These are phyloP conservation scores for Wasmannia auropunctata DNA, from an alignment of 1,140 invertebrate genomes.

Conservation along the genomic window DNA sequence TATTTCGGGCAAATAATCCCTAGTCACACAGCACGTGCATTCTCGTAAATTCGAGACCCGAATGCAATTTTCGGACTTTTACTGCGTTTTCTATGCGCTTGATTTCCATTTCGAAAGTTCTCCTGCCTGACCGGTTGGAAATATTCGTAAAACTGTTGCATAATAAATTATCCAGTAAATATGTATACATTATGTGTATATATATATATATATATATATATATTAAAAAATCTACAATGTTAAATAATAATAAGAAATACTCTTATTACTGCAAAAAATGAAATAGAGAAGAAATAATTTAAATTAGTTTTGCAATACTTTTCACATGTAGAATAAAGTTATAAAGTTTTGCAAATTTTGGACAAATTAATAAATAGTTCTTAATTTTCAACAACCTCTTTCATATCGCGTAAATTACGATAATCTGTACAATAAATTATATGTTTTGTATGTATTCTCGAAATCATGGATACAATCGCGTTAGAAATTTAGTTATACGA, in stretches of 20 bases:
- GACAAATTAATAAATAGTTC: not conserved
- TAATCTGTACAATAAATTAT: not conserved
- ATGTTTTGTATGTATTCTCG: not conserved
- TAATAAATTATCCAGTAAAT: conserved; percentile 25
- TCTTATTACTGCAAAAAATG: not conserved
- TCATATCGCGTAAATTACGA: not conserved
- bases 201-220: not conserved
- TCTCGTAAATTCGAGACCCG: conserved; percentile 52
- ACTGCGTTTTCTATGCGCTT: conserved; percentile 29
- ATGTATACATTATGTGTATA: not conserved
- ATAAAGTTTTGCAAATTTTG: not conserved
- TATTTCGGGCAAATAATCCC: conserved; percentile 56
- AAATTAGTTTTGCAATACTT: not conserved
- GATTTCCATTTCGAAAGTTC: conserved; percentile 59
- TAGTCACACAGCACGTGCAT: conserved; percentile 38
- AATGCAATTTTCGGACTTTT: conserved; percentile 58
- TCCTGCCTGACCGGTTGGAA: not conserved
- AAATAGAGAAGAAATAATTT: not conserved
- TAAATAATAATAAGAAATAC: conserved; percentile 1
- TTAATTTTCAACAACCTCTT: not conserved
- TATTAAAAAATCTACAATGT: not conserved
- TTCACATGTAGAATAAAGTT: not conserved
- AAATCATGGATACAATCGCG: not conserved
- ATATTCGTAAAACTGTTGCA: conserved; percentile 17
- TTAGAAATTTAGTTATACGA: conserved; percentile 9